Percentiles rank a stretch among this genome's conserved stretches.
These are phyloP conservation scores for Anoura caudifer DNA, from an alignment of 2,113 vertebrate species.

Conservation along the genomic window DNA sequence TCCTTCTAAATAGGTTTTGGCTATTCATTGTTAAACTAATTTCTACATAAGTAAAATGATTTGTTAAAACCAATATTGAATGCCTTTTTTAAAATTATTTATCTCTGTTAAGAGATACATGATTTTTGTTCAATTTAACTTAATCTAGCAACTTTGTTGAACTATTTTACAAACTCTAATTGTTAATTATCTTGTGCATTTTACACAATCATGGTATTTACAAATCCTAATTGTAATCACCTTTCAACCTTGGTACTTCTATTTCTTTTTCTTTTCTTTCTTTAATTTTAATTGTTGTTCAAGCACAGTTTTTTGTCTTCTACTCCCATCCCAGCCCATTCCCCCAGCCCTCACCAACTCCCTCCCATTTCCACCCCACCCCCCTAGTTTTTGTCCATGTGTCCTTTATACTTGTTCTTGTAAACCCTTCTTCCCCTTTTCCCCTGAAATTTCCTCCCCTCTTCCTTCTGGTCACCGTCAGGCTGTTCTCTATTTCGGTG, in stretches of 20 bases:
- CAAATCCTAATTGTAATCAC: neutral
- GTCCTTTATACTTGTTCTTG: no score
- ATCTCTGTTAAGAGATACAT: neutral
- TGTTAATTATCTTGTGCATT: neutral
- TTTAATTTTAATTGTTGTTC: no score
- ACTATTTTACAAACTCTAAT: neutral
- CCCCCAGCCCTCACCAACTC: no score
- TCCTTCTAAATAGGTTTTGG: neutral
- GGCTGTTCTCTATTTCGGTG: no score
- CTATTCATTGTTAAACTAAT: neutral
- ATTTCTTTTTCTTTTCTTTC: neutral
- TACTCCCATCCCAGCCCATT: no score
- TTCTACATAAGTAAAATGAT: neutral
- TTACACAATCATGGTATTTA: neutral
- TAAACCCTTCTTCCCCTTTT: no score
- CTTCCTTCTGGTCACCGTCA: no score
- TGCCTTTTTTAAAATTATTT: neutral
- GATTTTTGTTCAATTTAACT: neutral
- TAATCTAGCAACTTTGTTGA: neutral
- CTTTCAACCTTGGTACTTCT: neutral
- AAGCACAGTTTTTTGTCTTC: no score
- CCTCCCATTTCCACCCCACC: no score
- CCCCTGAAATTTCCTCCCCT: no score
- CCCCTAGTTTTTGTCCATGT: no score
- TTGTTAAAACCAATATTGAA: neutral